These are phyloP conservation scores for Salarias fasciatus DNA, from an alignment of 2,797 vertebrate genomes.

Conservation along the genomic window DNA sequence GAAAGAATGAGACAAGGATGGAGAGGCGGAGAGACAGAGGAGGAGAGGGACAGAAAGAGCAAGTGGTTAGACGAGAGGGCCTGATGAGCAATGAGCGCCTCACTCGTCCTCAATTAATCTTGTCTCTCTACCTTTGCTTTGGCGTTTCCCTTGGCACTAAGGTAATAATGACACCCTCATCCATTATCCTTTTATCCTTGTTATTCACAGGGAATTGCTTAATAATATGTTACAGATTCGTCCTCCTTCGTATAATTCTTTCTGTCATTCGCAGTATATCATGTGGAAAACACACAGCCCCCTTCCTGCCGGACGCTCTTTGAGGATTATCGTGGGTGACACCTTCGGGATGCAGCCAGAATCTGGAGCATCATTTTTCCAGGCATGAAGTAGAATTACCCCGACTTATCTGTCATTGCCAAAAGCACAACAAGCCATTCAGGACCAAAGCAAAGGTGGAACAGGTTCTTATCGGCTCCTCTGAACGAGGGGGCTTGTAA, in stretches of 20 bases:
- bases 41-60: constrained; percentile 65
- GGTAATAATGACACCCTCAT: constrained; percentile 96
- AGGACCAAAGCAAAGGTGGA: constrained; percentile 91
- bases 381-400: constrained; percentile 91
- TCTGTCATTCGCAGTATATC: constrained; percentile 96
- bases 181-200: constrained; percentile 98
- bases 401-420: constrained; percentile 97
- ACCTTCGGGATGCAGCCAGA: constrained; percentile 90
- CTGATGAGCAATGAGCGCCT: constrained; percentile 83
- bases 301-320: constrained; percentile 87
- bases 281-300: constrained; percentile 93
- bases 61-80: constrained; percentile 65
- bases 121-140: constrained; percentile 95
- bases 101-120: constrained; percentile 98
- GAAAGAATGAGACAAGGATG: constrained; percentile 67
- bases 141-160: constrained; percentile 89
- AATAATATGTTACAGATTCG: constrained; percentile 98
- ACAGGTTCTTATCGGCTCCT: constrained; percentile 91
- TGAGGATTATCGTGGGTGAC: constrained; percentile 97
- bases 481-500: constrained; percentile 89
- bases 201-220: constrained; percentile 96
- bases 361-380: constrained; percentile 78
- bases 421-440: constrained; percentile 96
- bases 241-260: constrained; percentile 95
- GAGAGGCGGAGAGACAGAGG: constrained; percentile 56